Conservation (phyloP, 2,797 vertebrate species). For the Chelidonichthys spinosus region DNA sequence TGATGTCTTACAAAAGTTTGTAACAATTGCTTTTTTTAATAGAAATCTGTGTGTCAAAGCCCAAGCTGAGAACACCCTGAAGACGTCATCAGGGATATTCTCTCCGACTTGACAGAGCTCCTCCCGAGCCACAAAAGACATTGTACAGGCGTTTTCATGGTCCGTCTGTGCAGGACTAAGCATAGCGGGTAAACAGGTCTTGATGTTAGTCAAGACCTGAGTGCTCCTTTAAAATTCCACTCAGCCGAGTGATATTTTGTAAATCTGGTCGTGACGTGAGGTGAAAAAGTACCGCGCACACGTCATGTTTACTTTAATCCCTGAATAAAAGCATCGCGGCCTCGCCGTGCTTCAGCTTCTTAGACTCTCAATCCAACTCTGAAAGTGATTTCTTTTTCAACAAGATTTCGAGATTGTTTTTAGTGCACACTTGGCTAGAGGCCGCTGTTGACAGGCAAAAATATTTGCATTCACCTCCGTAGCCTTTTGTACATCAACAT, state of each 20-base stretch:
- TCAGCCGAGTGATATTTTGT: not conserved
- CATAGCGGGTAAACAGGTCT: not conserved
- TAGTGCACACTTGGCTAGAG: constrained; percentile 14
- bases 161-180: not conserved
- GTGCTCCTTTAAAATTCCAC: not conserved
- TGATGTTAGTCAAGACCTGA: too few species aligned
- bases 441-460: constrained; percentile 25
- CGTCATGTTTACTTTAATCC: constrained; percentile 29
- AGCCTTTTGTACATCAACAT: constrained; percentile 45
- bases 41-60: not conserved
- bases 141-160: not conserved
- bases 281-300: not conserved
- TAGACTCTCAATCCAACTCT: not conserved
- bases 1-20: constrained; percentile 9
- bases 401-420: constrained; percentile 10
- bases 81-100: constrained; percentile 23
- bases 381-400: not conserved
- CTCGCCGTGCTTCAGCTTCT: not conserved
- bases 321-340: constrained; percentile 21
- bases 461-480: constrained; percentile 46
- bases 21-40: constrained; percentile 1
- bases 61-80: constrained; percentile 13
- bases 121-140: constrained; percentile 2
- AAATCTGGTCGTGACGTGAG: constrained; percentile 9
- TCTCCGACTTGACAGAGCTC: constrained; percentile 10